Evolutionary conservation across 37 sponge, comb jelly and placozoan species (phyloP).

Genomic region (Tethya wilhelma): DNA sequence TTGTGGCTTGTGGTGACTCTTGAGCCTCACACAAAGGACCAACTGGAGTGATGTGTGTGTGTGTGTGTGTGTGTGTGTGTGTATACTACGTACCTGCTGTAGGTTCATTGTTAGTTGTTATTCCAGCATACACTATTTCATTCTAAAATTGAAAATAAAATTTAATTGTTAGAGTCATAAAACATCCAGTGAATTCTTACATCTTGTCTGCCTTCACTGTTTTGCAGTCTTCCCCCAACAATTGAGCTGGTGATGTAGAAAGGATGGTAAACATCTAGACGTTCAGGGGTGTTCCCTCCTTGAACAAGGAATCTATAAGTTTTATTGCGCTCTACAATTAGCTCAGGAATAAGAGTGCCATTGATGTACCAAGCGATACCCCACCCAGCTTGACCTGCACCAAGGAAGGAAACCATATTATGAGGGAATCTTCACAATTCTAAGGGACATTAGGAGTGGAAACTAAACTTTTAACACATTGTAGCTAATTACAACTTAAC

Average conservation of each 20-base stretch:
- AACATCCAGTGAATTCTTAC: too few species aligned
- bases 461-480: too few species aligned
- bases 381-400: conserved; percentile 55
- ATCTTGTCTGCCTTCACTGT: not conserved
- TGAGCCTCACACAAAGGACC: conserved; percentile 40
- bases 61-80: too few species aligned
- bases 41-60: conserved; percentile 12
- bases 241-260: conserved; percentile 72
- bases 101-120: conserved; percentile 5
- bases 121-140: conserved; percentile 65
- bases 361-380: conserved; percentile 83
- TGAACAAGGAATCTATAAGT: conserved; percentile 66
- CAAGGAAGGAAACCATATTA: too few species aligned
- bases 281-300: conserved; percentile 51
- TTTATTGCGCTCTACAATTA: conserved; percentile 49
- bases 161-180: too few species aligned
- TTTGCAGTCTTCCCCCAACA: conserved; percentile 29
- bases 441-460: too few species aligned
- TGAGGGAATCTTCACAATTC: too few species aligned
- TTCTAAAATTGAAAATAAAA: too few species aligned
- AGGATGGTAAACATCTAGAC: conserved; percentile 55
- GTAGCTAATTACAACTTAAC: too few species aligned
- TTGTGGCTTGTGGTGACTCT: not conserved
- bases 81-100: conserved; percentile 55
- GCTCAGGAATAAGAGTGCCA: conserved; percentile 61